These are phyloP conservation scores for Eudorcas thomsonii DNA, from an alignment of 2,113 vertebrate genomes.

Conservation along the genomic window DNA sequence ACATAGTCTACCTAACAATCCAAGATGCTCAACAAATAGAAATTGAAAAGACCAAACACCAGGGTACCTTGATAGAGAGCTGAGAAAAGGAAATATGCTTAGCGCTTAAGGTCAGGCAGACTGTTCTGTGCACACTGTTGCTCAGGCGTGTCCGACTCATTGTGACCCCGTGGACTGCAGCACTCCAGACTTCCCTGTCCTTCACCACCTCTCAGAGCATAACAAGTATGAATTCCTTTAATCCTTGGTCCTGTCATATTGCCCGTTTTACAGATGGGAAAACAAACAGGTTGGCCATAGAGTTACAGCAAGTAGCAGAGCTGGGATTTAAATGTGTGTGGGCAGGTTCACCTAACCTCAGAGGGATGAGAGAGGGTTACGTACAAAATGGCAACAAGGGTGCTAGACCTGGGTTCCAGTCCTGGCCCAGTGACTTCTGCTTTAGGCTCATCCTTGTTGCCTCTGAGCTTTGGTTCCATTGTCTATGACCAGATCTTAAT, in stretches of 20 bases:
- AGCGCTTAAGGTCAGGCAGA: not conserved
- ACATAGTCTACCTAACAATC: not conserved
- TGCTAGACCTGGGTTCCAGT: not conserved
- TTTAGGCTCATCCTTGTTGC: not conserved
- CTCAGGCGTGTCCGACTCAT: not conserved
- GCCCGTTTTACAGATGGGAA: not conserved
- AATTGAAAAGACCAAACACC: not conserved
- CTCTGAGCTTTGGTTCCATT: not conserved
- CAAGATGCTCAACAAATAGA: not conserved
- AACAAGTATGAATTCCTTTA: not conserved
- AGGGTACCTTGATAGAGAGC: not conserved
- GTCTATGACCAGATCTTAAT: not conserved
- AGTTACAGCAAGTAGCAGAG: not conserved
- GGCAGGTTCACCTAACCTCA: not conserved
- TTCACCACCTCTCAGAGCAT: not conserved
- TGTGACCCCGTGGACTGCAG: not conserved
- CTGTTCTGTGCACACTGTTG: not conserved
- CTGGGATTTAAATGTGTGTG: not conserved
- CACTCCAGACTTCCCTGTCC: not conserved
- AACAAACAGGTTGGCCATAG: too few species aligned
- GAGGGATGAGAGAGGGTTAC: not conserved
- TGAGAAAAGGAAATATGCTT: not conserved
- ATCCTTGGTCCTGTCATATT: not conserved
- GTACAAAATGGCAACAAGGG: fast-evolving
- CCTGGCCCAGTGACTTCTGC: not conserved